Conservation (phyloP, 2,888 invertebrate species). For the Meliscaeva auricollis region DNA sequence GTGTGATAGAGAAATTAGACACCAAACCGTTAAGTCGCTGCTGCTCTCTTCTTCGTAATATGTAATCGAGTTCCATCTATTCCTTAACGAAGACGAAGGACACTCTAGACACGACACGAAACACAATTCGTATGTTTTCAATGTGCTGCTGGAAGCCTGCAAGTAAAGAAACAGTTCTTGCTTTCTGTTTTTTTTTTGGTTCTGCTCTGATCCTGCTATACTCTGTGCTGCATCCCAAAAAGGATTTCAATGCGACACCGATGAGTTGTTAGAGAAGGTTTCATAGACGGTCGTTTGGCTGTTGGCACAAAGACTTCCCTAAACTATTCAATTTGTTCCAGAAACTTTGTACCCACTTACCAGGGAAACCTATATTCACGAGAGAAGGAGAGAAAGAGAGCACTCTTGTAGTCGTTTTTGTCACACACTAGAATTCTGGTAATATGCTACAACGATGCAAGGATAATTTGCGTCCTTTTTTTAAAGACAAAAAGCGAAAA, state of each 20-base stretch:
- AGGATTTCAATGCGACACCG: slow-evolving; percentile 72
- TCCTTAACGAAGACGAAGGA: not conserved
- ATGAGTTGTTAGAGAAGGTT: slow-evolving; percentile 52
- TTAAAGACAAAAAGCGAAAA: slow-evolving; percentile 26
- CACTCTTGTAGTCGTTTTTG: slow-evolving; percentile 5
- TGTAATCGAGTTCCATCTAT: slow-evolving; percentile 11
- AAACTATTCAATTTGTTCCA: slow-evolving; percentile 70
- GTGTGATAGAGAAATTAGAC: slow-evolving; percentile 67
- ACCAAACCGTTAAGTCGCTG: slow-evolving; percentile 36
- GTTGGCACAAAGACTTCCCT: slow-evolving; percentile 56
- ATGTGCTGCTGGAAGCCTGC: slow-evolving; percentile 31
- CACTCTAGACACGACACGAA: slow-evolving; percentile 21
- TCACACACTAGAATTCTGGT: slow-evolving; percentile 23
- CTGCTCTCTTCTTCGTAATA: not conserved
- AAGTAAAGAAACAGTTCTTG: slow-evolving; percentile 22
- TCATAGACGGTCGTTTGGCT: slow-evolving; percentile 4
- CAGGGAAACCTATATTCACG: too few relatives aligned
- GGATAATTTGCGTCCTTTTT: slow-evolving; percentile 56
- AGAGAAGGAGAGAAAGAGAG: too few relatives aligned
- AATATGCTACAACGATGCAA: slow-evolving; percentile 25
- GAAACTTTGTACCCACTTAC: not conserved
- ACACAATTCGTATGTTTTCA: slow-evolving; percentile 35
- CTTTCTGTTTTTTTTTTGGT: slow-evolving; percentile 7
- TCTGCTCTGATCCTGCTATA: slow-evolving; percentile 26
- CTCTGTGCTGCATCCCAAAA: slow-evolving; percentile 51